Conservation (phyloP, 2,888 invertebrate species). For the Stenodera caucasica region DNA sequence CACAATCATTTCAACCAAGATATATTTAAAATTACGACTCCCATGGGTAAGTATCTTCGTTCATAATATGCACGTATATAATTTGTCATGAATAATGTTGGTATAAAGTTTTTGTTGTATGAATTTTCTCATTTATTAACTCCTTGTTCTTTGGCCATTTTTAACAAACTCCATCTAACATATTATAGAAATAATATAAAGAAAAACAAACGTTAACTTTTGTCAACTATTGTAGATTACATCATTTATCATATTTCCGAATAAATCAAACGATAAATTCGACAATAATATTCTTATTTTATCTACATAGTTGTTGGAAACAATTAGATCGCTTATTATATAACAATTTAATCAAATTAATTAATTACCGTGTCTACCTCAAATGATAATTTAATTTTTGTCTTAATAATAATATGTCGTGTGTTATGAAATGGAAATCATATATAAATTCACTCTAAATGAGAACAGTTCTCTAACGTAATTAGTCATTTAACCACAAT, state of each 20-base stretch:
- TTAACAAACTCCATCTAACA: not conserved
- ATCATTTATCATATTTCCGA: not conserved
- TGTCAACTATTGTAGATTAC: not conserved
- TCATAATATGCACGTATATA: constrained; percentile 36
- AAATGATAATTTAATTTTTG: constrained; percentile 19
- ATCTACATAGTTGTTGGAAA: too few species aligned
- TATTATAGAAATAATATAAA: constrained; percentile 11
- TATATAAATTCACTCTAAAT: constrained; percentile 40
- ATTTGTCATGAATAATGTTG: constrained; percentile 35
- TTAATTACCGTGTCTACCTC: not conserved
- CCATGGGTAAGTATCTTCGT: constrained; percentile 27
- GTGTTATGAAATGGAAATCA: constrained; percentile 35
- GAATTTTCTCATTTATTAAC: constrained; percentile 28
- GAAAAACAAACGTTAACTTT: constrained; percentile 12
- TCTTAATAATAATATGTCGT: constrained; percentile 21
- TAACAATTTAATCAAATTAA: not conserved
- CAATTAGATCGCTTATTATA: too few species aligned
- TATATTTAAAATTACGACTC: constrained; percentile 33
- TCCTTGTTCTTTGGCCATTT: constrained; percentile 11
- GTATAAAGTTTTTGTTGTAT: constrained; percentile 24
- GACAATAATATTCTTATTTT: too few species aligned
- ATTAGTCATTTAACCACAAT: constrained; percentile 41
- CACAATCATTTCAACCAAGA: constrained; percentile 35
- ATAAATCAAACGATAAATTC: not conserved
- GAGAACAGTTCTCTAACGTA: constrained; percentile 34